These are phyloP conservation scores for Brachymystax lenok DNA, from an alignment of 2,797 vertebrate genomes.

Conservation along the genomic window DNA sequence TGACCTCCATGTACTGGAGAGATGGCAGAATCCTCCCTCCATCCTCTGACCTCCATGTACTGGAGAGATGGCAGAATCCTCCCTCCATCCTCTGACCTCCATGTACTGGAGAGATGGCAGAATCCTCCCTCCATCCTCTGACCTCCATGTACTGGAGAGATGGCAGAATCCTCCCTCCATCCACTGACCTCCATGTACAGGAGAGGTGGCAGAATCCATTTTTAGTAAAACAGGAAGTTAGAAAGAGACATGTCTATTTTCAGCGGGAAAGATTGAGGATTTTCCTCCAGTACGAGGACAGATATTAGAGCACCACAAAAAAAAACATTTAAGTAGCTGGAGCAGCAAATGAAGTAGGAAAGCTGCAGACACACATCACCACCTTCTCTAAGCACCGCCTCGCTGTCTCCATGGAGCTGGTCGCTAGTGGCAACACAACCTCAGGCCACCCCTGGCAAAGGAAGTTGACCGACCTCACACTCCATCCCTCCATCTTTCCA, in stretches of 20 bases:
- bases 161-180: constrained; percentile 17
- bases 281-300: constrained; percentile 53
- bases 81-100: constrained; percentile 31
- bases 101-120: constrained; percentile 21
- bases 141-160: constrained; percentile 20
- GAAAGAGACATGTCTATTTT: constrained; percentile 47
- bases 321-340: constrained; percentile 36
- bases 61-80: constrained; percentile 24
- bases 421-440: constrained; percentile 29
- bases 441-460: constrained; percentile 19
- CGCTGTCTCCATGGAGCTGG: constrained; percentile 32
- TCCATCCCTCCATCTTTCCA: constrained; percentile 3
- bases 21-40: constrained; percentile 28
- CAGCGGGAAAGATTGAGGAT: constrained; percentile 50
- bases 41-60: constrained; percentile 18
- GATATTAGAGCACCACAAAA: constrained; percentile 69
- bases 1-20: constrained; percentile 20
- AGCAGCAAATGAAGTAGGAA: constrained; percentile 53
- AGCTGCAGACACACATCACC: constrained; percentile 38
- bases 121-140: constrained; percentile 28
- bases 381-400: constrained; percentile 34
- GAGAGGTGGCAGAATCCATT: constrained; percentile 31
- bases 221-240: constrained; percentile 20
- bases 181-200: constrained; percentile 15
- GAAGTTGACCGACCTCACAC: constrained; percentile 17